phyloP scores from a whole-genome alignment of 2,113 vertebrate genomes.

The Dendropsophus ebraccatus region DNA sequence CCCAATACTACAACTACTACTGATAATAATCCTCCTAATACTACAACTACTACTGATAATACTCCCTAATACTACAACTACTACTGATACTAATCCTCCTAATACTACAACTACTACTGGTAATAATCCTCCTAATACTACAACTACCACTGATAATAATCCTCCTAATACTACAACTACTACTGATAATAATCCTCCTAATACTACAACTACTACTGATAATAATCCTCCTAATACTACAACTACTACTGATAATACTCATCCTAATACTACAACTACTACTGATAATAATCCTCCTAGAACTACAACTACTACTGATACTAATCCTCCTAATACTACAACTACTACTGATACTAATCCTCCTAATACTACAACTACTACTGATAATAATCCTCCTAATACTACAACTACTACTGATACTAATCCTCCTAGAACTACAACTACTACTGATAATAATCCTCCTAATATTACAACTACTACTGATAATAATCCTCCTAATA shows the following conservation, averaged over 20 bases:
- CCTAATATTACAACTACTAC: background rate
- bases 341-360: too few species aligned
- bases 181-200: too few species aligned
- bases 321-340: background rate
- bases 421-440: background rate
- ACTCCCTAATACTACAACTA: background rate
- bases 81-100: background rate
- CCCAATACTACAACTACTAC: background rate
- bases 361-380: background rate
- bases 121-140: background rate
- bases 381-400: background rate
- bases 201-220: too few species aligned
- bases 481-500: background rate
- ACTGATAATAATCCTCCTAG: background rate
- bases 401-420: background rate
- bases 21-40: background rate
- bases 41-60: background rate
- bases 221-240: too few species aligned
- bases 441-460: background rate
- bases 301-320: background rate
- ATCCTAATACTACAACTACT: background rate
- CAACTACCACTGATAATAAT: background rate
- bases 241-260: too few species aligned
- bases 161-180: background rate
- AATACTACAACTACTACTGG: background rate